Evolutionary conservation across 1,140 invertebrate genomes (phyloP).

Genomic region (Panulirus ornatus): DNA sequence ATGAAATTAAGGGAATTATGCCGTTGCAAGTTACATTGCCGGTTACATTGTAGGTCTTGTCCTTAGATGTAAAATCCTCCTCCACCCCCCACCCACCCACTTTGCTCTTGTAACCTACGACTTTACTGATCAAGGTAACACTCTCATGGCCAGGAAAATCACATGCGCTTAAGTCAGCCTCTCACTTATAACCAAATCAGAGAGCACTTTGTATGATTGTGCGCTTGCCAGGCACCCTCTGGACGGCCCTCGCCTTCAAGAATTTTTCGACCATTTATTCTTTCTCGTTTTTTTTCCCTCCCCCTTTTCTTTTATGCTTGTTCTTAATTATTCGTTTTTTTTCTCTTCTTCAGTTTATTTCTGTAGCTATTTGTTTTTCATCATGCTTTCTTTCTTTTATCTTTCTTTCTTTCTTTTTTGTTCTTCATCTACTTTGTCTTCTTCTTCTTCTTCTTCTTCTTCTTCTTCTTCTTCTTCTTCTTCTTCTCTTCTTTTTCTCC

Average conservation of each 20-base stretch:
- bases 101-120: constrained; percentile 27
- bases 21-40: not conserved
- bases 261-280: not conserved
- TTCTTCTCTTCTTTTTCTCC: constrained; percentile 13
- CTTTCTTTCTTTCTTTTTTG: not conserved
- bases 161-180: constrained; percentile 36
- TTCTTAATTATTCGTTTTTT: not conserved
- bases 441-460: not conserved
- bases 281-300: not conserved
- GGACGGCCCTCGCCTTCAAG: not conserved
- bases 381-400: not conserved
- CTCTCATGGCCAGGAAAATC: constrained; percentile 44
- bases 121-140: constrained; percentile 18
- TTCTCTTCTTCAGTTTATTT: not conserved
- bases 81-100: too few species aligned
- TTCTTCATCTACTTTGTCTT: not conserved
- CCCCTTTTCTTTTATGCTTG: not conserved
- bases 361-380: not conserved
- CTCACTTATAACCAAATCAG: constrained; percentile 66
- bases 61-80: too few species aligned
- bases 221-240: too few species aligned
- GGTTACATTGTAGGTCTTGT: too few species aligned
- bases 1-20: constrained; percentile 47
- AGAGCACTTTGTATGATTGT: constrained; percentile 69
- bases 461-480: not conserved